These are phyloP conservation scores for Catamblyrhynchus diadema DNA, from an alignment of 2,797 vertebrate genomes.

Conservation along the genomic window DNA sequence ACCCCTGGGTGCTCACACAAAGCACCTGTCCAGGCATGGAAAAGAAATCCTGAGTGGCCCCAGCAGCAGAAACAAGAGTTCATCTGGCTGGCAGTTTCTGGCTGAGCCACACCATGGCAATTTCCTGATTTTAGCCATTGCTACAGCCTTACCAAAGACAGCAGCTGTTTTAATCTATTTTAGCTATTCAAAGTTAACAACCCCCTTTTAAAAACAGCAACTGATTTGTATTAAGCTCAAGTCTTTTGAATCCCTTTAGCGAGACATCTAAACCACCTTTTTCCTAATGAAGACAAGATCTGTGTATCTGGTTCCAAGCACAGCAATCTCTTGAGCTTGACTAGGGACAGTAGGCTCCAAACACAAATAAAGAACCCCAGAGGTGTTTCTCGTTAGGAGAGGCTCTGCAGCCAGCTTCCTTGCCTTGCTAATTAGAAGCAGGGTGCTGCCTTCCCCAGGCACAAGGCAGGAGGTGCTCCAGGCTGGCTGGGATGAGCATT, in stretches of 20 bases:
- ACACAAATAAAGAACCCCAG: background rate
- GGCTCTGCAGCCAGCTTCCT: background rate
- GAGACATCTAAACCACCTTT: slow-evolving; percentile 5
- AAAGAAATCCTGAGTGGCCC: background rate
- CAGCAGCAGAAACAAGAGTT: background rate
- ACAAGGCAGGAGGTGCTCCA: background rate
- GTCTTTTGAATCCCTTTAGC: background rate
- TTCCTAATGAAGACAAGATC: slow-evolving; percentile 26
- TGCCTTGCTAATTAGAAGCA: slow-evolving; percentile 19
- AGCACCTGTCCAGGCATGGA: background rate
- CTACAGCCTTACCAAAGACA: background rate
- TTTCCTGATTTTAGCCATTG: slow-evolving; percentile 1
- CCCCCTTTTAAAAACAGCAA: background rate
- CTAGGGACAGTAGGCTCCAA: background rate
- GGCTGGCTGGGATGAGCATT: background rate
- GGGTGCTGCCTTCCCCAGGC: background rate
- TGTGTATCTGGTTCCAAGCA: background rate
- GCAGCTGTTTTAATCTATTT: background rate
- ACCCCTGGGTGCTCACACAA: background rate
- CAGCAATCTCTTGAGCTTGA: background rate
- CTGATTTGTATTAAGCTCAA: slow-evolving; percentile 12
- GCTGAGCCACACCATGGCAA: background rate
- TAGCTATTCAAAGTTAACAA: background rate
- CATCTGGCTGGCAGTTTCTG: background rate
- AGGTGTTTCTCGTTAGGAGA: slow-evolving; percentile 11